Evolutionary conservation across 2,888 invertebrate genomes (phyloP).

Genomic region (Coelinius sp.): DNA sequence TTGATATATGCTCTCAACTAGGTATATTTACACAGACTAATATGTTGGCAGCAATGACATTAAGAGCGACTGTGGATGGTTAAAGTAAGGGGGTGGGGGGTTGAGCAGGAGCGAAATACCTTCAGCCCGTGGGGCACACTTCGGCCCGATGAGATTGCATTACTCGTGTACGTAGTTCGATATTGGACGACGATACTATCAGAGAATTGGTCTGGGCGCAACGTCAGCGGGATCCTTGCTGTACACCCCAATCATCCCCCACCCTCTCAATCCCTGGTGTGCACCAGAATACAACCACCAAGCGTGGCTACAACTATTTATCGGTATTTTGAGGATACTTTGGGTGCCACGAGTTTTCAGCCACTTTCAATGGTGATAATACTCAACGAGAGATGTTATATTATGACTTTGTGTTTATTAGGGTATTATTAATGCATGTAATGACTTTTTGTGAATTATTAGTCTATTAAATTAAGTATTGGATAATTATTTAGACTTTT

Average conservation of each 20-base stretch:
- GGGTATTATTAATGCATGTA: too few relatives aligned
- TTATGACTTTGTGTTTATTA: neutral
- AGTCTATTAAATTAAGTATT: neutral
- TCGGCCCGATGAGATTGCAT: conserved; percentile 30
- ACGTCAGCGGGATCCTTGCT: conserved; percentile 28
- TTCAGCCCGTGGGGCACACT: conserved; percentile 19
- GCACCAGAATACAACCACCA: conserved; percentile 1
- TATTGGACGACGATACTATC: conserved; percentile 39
- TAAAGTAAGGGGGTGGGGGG: conserved; percentile 19
- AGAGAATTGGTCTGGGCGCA: conserved; percentile 40
- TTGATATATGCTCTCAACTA: neutral
- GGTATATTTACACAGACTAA: conserved; percentile 19
- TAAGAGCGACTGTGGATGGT: conserved; percentile 14
- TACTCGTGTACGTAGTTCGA: conserved; percentile 30
- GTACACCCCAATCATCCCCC: neutral
- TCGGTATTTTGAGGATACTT: conserved; percentile 21
- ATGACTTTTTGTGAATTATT: neutral
- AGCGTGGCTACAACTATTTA: conserved; percentile 20
- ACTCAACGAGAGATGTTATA: neutral
- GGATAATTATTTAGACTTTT: too few relatives aligned
- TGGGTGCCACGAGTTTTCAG: conserved; percentile 8
- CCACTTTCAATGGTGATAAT: conserved; percentile 6
- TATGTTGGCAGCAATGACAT: conserved; percentile 33
- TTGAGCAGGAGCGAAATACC: conserved; percentile 16
- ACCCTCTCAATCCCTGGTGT: neutral